Evolutionary conservation across 64 coral and sea anemone species (phyloP), one percentile per base, ranked within the genome.

Genomic region (Trachythela sp.): DNA sequence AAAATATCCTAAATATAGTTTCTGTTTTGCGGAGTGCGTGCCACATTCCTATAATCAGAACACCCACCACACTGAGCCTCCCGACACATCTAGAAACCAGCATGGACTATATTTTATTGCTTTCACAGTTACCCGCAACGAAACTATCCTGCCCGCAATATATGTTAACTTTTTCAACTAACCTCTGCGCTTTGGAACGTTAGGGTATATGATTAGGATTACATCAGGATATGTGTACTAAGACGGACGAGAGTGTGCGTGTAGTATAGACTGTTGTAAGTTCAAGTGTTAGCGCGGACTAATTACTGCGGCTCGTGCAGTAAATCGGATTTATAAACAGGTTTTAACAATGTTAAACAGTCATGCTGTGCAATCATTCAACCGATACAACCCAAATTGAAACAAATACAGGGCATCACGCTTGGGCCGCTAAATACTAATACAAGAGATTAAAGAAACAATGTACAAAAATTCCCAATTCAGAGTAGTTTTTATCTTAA

Each of bases 301-400:
- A 80, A 80, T 80, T 80, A 80, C 31, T 36, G 31, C 37, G 75
- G 75, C 75, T 80, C 75, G 75, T 80, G 75, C 37, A 39, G 15
- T 17, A 35, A 80, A 80, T 80, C 10, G 75, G 75, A 39, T 80
- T 80, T 80, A 37, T 36, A 80, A 80, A 35, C 75, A 37, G 75
- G 33, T 36, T 39, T 35, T 80, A 80, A 80, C 75, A 80, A 80
- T 39, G 75, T 80, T 80, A 80, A 80, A 80, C 75, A 80, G 75
- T 80, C 75, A 80, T 80, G 75, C 75, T 80, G 75, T 35, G 75
- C 14, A 18, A 15, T 80, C 32, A 39, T 35, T 80, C 37, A 34
- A 20, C 42, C 42, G 42, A 45, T 45, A 45, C 42, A 45, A 45
- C 42, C 42, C 42, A 45, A 45, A 4, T 45, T 45, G 42, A 45